Evolutionary conservation across 2,888 invertebrate species (phyloP).

Genomic region (Ennomos fuscantarius): DNA sequence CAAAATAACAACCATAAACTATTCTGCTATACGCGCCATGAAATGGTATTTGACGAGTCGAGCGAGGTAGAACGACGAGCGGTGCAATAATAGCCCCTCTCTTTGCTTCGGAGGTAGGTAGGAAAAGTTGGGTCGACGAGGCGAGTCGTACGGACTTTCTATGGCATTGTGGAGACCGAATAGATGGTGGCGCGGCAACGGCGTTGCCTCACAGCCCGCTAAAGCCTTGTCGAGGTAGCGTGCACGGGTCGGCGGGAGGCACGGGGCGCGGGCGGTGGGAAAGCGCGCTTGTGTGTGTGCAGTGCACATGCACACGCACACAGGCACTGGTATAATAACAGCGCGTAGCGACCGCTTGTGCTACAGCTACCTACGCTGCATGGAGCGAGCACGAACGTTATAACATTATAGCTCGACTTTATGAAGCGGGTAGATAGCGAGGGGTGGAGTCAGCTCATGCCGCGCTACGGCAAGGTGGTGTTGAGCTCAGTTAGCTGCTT

Average conservation of each 20-base stretch:
- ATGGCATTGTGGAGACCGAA: conserved; percentile 83
- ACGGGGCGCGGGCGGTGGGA: conserved; percentile 46
- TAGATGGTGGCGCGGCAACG: conserved; percentile 80
- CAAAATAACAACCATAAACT: conserved; percentile 74
- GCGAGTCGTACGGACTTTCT: conserved; percentile 82
- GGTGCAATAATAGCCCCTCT: conserved; percentile 65
- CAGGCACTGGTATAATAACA: conserved; percentile 65
- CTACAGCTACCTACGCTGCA: conserved; percentile 71
- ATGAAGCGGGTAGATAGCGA: conserved; percentile 71
- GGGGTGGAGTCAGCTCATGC: conserved; percentile 53
- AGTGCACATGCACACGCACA: conserved; percentile 64
- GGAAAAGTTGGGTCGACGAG: conserved; percentile 80
- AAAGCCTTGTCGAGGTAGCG: conserved; percentile 70
- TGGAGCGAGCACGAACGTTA: conserved; percentile 57
- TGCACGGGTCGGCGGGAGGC: conserved; percentile 51
- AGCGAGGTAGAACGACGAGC: conserved; percentile 39
- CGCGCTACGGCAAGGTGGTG: conserved; percentile 57
- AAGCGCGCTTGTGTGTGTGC: conserved; percentile 52
- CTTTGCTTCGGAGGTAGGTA: conserved; percentile 68
- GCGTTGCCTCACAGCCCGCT: conserved; percentile 80
- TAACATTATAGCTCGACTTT: conserved; percentile 61
- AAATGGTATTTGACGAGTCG: conserved; percentile 51
- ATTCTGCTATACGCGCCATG: conserved; percentile 55
- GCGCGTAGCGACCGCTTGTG: conserved; percentile 74
- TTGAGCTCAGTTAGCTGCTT: conserved; percentile 53